These are phyloP conservation scores for Elegia similella DNA, from an alignment of 2,888 invertebrate species.

Conservation along the genomic window DNA sequence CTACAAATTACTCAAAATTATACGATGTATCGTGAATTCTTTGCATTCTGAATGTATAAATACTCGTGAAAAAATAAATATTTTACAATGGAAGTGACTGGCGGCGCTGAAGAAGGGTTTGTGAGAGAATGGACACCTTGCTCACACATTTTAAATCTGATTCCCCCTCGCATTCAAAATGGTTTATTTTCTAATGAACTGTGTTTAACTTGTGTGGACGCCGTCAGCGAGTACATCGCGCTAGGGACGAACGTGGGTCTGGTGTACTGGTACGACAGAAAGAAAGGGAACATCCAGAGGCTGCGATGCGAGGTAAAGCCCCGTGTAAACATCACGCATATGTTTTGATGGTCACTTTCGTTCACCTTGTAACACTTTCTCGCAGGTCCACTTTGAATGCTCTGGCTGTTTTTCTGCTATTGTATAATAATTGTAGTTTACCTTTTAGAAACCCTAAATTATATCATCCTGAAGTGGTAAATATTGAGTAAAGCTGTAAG, in stretches of 20 bases:
- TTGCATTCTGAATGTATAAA: neutral
- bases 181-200: slow-evolving; percentile 90
- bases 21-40: neutral
- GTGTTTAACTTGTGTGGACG: slow-evolving; percentile 90
- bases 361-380: slow-evolving; percentile 44
- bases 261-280: slow-evolving; percentile 93
- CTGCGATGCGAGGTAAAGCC: slow-evolving; percentile 89
- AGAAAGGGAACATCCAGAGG: slow-evolving; percentile 88
- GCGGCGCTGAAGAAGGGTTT: slow-evolving; percentile 73
- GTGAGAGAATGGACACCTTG: slow-evolving; percentile 92
- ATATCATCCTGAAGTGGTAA: no score
- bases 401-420: neutral
- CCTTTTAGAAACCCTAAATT: no score
- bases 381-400: neutral
- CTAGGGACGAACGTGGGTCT: slow-evolving; percentile 93
- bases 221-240: slow-evolving; percentile 90
- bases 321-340: slow-evolving; percentile 22
- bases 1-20: neutral
- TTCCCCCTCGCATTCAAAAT: slow-evolving; percentile 87
- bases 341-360: slow-evolving; percentile 31
- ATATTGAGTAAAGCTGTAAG: no score
- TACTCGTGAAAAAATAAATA: neutral
- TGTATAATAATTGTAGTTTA: no score
- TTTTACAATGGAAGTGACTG: slow-evolving; percentile 62
- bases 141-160: slow-evolving; percentile 86